phyloP scores from a whole-genome alignment of 1,140 invertebrate genomes.

The Tetranychus urticae region DNA sequence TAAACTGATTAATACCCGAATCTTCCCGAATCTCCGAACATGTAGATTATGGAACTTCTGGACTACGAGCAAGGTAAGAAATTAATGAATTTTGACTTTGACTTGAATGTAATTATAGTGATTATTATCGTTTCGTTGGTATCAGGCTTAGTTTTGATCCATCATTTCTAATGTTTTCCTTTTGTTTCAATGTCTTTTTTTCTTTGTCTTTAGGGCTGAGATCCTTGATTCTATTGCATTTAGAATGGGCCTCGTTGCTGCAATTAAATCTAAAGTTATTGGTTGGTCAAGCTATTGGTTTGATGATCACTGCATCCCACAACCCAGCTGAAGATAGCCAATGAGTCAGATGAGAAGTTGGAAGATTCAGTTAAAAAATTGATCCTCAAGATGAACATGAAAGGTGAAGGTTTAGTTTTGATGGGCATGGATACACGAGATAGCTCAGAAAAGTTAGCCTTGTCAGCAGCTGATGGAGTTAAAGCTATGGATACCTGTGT shows the following conservation, averaged over 20 bases:
- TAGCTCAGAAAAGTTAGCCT: conserved; percentile 38
- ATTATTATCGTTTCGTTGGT: background rate
- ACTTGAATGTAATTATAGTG: too few species aligned
- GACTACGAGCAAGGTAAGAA: conserved; percentile 36
- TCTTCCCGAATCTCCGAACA: too few species aligned
- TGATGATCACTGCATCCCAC: conserved; percentile 98
- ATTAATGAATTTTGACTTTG: background rate
- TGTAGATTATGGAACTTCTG: conserved; percentile 42
- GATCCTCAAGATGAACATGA: conserved; percentile 31
- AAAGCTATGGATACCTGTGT: conserved; percentile 34
- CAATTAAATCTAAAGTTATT: conserved; percentile 53
- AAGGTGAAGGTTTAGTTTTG: conserved; percentile 31
- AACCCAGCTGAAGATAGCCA: conserved; percentile 75
- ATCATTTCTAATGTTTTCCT: conserved; percentile 16
- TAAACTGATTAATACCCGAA: too few species aligned
- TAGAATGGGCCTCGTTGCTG: conserved; percentile 70
- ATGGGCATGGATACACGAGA: conserved; percentile 28
- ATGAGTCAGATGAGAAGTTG: conserved; percentile 33
- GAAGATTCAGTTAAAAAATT: conserved; percentile 24
- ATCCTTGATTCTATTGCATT: conserved; percentile 65
- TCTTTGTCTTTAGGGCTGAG: conserved; percentile 35
- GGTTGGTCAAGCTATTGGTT: conserved; percentile 53
- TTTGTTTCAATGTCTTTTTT: background rate
- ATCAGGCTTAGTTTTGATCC: too few species aligned
- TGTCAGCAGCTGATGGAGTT: conserved; percentile 46